Evolutionary conservation across 2,113 vertebrate species (phyloP).

Genomic region (Hippocampus zosterae): DNA sequence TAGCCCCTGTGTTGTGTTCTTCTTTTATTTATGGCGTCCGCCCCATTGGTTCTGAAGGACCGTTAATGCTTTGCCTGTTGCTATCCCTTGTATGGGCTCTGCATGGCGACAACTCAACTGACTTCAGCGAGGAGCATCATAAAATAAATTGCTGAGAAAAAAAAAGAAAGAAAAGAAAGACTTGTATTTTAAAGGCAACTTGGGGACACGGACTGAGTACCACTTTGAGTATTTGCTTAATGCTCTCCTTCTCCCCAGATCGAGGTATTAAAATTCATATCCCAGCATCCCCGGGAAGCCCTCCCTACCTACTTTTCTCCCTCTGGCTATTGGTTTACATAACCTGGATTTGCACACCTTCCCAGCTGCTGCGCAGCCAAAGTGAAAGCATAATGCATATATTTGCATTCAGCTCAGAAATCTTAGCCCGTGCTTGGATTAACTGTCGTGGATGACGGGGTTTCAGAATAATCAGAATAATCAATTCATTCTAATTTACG

Average conservation of each 20-base stretch:
- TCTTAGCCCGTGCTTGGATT: neutral
- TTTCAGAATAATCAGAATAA: neutral
- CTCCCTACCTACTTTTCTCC: slow-evolving; percentile 11
- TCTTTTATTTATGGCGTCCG: neutral
- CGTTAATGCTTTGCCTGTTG: neutral
- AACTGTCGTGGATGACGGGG: slow-evolving; percentile 9
- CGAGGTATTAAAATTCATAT: slow-evolving; percentile 60
- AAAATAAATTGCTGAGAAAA: neutral
- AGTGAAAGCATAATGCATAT: slow-evolving; percentile 5
- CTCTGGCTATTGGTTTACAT: slow-evolving; percentile 43
- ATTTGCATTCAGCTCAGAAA: slow-evolving; percentile 1
- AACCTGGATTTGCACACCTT: slow-evolving; percentile 9
- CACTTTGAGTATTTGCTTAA: slow-evolving; percentile 45
- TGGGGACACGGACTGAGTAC: slow-evolving; percentile 16
- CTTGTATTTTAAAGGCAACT: neutral
- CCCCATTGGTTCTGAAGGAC: neutral
- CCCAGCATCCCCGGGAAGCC: slow-evolving; percentile 32
- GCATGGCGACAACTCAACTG: neutral
- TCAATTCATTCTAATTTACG: neutral
- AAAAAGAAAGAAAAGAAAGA: neutral
- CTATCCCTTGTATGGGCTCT: slow-evolving; percentile 15
- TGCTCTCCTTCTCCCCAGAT: slow-evolving; percentile 39
- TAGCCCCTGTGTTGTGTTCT: slow-evolving; percentile 34
- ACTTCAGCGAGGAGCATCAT: neutral
- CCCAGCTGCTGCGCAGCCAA: neutral